Evolutionary conservation across 23 tunicate genomes (phyloP), one percentile per base, ranked within the genome.

Genomic region (Halocynthia aurantium): DNA sequence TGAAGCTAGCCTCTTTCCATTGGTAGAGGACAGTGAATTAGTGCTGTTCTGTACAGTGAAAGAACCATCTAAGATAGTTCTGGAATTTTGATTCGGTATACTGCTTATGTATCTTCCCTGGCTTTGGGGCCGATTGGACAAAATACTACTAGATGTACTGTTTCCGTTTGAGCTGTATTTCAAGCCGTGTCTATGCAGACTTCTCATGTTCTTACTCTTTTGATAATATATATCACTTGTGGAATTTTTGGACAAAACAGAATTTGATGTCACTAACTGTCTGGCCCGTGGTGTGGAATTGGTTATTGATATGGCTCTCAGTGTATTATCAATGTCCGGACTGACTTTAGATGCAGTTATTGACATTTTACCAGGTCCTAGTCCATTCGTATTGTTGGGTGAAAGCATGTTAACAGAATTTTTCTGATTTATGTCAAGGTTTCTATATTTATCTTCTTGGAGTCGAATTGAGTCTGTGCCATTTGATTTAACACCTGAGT

Each of bases 271-370:
- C 6, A 84, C 82, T 15, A 84, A 56, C 8, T 55, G 87, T 67
- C 77, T 84, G 0, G 81, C 31, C 55, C 87, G 44, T 11, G 87
- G 87, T n/a, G 40, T 76, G 49, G 67, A 54, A 52, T 84, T 84
- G 55, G 87, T 84, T 6, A 84, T 63, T 55, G 82, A 61, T 52
- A 84, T 84, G 50, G 69, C 81, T 75, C 55, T 60, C 10, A 76
- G 49, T 22, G 17, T 56, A 57, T 20, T 19, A 22, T 8, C 69
- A 57, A 57, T 60, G 15, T 56, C 69, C 0, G 20, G 62, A 15
- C 21, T n/a, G 10, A 18, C 58, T 53, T 73, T 73, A 51, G 61
- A 31, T 31, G 44, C 44, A 1, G 44, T 0, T 31, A 31, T 31
- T 31, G 44, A 31, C 44, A 31, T 31, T 31, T 31, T 31, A 31